These are phyloP conservation scores for Nibea albiflora DNA, from an alignment of 2,113 vertebrate species.

Conservation along the genomic window DNA sequence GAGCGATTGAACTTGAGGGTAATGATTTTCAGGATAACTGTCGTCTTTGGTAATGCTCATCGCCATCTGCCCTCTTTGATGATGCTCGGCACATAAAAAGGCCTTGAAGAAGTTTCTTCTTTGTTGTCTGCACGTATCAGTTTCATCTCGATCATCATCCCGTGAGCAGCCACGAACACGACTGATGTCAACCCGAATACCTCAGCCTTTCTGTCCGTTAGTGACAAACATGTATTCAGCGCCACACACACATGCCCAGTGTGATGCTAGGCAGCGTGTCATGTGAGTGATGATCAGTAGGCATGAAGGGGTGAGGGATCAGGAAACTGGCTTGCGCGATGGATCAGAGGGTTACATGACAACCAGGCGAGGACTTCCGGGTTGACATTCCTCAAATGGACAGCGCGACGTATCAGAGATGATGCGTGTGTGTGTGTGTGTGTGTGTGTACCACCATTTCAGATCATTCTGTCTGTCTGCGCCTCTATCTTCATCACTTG, in stretches of 20 bases:
- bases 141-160: constrained; percentile 52
- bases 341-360: constrained; percentile 76
- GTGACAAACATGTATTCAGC: constrained; percentile 47
- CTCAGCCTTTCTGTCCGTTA: constrained; percentile 34
- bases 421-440: constrained; percentile 34
- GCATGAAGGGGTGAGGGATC: constrained; percentile 69
- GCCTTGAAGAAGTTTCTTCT: constrained; percentile 50
- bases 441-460: constrained; percentile 48
- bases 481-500: constrained; percentile 52
- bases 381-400: constrained; percentile 68
- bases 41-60: constrained; percentile 27
- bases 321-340: constrained; percentile 63
- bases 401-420: constrained; percentile 39
- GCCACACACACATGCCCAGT: constrained; percentile 12
- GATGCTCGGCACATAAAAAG: constrained; percentile 19
- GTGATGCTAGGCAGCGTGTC: constrained; percentile 25
- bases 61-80: constrained; percentile 16
- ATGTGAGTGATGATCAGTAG: constrained; percentile 71
- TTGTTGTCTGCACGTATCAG: constrained; percentile 64
- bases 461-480: constrained; percentile 48
- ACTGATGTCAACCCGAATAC: constrained; percentile 60
- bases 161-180: constrained; percentile 51
- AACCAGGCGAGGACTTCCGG: constrained; percentile 65
- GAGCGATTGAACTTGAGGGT: not conserved
- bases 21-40: constrained; percentile 9